Conservation (phyloP, 2,797 vertebrate genomes). For the Chlorospingus flavigularis region DNA sequence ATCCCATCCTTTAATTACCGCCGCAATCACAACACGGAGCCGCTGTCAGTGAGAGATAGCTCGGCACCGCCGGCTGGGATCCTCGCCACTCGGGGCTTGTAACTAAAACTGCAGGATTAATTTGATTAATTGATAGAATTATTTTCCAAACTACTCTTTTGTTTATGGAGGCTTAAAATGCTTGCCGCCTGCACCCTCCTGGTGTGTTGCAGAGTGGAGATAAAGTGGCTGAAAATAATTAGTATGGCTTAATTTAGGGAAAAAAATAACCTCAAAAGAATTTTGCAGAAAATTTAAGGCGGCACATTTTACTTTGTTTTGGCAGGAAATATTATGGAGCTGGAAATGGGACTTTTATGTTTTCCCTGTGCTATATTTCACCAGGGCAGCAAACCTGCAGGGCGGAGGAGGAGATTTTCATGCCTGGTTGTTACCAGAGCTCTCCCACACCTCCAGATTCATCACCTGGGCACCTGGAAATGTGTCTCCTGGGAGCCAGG, state of each 20-base stretch:
- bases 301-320: slow-evolving; percentile 28
- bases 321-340: slow-evolving; percentile 53
- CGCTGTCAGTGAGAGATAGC: slow-evolving; percentile 71
- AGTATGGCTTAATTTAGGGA: slow-evolving; percentile 68
- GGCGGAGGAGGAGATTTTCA: background rate
- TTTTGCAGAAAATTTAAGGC: slow-evolving; percentile 64
- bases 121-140: slow-evolving; percentile 80
- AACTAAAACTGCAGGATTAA: slow-evolving; percentile 76
- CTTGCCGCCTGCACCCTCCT: slow-evolving; percentile 56
- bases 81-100: slow-evolving; percentile 75
- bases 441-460: background rate
- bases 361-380: slow-evolving; percentile 24
- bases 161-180: slow-evolving; percentile 67
- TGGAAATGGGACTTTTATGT: slow-evolving; percentile 48
- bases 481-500: background rate
- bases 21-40: slow-evolving; percentile 59
- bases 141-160: slow-evolving; percentile 73
- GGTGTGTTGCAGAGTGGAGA: slow-evolving; percentile 62
- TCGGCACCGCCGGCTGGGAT: slow-evolving; percentile 59
- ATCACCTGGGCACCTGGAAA: background rate
- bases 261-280: slow-evolving; percentile 64
- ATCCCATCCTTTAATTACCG: slow-evolving; percentile 63
- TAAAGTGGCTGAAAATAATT: slow-evolving; percentile 66
- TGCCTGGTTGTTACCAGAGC: background rate
- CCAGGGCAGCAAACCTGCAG: background rate